These are phyloP conservation scores for Apteryx mantelli DNA, from an alignment of 2,113 vertebrate species.

Conservation along the genomic window DNA sequence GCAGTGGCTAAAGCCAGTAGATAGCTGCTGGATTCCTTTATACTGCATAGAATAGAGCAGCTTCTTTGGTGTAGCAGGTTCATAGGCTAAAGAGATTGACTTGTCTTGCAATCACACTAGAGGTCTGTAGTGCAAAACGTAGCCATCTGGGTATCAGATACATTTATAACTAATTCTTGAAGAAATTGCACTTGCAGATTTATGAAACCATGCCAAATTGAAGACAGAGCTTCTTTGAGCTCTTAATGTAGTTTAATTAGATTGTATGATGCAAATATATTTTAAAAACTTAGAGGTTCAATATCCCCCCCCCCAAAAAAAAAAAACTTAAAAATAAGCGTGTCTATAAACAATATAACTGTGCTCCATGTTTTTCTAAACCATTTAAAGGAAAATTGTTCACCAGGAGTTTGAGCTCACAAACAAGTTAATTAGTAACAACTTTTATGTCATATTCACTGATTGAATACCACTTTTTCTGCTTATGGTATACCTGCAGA, in stretches of 20 bases:
- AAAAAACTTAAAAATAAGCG: neutral
- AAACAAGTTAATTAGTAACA: neutral
- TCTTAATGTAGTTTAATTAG: neutral
- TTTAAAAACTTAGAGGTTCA: neutral
- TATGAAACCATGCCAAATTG: neutral
- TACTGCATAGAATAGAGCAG: neutral
- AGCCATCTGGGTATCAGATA: neutral
- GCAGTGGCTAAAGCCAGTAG: neutral
- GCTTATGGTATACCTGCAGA: neutral
- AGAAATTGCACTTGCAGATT: neutral
- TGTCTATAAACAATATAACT: neutral
- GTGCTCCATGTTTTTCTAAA: neutral
- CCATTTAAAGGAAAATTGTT: neutral
- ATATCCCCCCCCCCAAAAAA: neutral
- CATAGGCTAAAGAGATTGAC: neutral
- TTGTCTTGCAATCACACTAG: neutral
- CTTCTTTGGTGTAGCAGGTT: neutral
- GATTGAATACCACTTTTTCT: neutral
- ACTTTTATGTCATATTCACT: neutral
- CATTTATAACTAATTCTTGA: neutral
- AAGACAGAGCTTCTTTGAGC: neutral
- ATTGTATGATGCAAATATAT: too few relatives aligned
- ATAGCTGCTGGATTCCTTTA: neutral
- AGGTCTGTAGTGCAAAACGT: neutral
- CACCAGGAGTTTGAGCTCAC: neutral